Percentiles rank a stretch among this genome's conserved stretches.
These are phyloP conservation scores for Monoplex corrugatus DNA, from an alignment of 2,888 invertebrate genomes.

Conservation along the genomic window DNA sequence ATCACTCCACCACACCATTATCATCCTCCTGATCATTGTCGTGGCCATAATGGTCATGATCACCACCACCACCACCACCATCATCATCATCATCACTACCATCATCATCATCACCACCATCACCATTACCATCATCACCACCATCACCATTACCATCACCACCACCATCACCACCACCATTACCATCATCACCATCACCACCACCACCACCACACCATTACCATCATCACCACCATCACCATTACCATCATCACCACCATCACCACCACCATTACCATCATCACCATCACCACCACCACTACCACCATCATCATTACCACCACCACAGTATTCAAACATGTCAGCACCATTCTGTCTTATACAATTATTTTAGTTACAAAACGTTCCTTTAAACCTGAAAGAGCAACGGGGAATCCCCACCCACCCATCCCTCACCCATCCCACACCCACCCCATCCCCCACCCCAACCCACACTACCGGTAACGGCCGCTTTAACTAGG, in stretches of 20 bases:
- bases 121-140: background rate
- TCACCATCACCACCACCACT: background rate
- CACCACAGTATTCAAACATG: too few species aligned
- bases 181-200: background rate
- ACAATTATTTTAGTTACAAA: too few species aligned
- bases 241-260: background rate
- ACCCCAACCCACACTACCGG: too few species aligned
- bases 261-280: background rate
- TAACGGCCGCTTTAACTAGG: too few species aligned
- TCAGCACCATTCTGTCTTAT: too few species aligned
- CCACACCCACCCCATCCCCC: too few species aligned
- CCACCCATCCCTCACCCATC: too few species aligned
- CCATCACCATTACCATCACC: background rate
- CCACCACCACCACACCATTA: too few species aligned
- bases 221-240: too few species aligned
- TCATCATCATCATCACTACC: constrained; percentile 36
- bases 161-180: background rate
- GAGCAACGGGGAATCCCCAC: too few species aligned
- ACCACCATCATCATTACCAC: too few species aligned
- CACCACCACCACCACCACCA: constrained; percentile 40
- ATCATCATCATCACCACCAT: constrained; percentile 30
- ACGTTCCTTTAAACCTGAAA: too few species aligned
- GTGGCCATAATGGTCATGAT: constrained; percentile 20
- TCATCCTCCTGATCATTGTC: constrained; percentile 16
- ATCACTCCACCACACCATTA: background rate